Evolutionary conservation across 2,888 invertebrate species (phyloP).

Genomic region (Hydrotaea cyrtoneurina): DNA sequence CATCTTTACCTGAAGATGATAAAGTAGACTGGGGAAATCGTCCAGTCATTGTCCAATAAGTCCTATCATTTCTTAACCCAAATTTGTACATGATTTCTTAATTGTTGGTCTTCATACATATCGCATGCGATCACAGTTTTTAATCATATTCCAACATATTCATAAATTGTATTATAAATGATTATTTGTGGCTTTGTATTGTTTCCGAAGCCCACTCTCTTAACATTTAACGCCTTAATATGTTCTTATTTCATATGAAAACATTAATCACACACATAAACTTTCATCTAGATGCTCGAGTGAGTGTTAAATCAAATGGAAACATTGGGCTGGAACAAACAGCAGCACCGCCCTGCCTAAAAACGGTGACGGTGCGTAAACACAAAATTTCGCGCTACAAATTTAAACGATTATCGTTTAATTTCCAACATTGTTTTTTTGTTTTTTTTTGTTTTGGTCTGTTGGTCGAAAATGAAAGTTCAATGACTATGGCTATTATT

Average conservation of each 20-base stretch:
- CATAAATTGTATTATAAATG: neutral
- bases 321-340: neutral
- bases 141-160: no score
- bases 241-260: constrained; percentile 35
- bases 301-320: constrained; percentile 24
- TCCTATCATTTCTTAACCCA: neutral
- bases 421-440: neutral
- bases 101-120: neutral
- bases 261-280: constrained; percentile 21
- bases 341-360: neutral
- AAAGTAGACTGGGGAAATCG: no score
- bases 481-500: constrained; percentile 31
- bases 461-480: constrained; percentile 56
- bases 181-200: neutral
- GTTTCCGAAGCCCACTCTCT: no score
- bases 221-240: constrained; percentile 44
- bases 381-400: constrained; percentile 23
- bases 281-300: constrained; percentile 27
- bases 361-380: constrained; percentile 14
- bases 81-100: neutral
- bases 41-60: no score
- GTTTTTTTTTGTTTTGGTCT: constrained; percentile 22
- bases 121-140: no score
- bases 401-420: constrained; percentile 21
- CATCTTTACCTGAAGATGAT: no score